phyloP scores from a whole-genome alignment of 2,113 vertebrate genomes.

The Antechinus flavipes region DNA sequence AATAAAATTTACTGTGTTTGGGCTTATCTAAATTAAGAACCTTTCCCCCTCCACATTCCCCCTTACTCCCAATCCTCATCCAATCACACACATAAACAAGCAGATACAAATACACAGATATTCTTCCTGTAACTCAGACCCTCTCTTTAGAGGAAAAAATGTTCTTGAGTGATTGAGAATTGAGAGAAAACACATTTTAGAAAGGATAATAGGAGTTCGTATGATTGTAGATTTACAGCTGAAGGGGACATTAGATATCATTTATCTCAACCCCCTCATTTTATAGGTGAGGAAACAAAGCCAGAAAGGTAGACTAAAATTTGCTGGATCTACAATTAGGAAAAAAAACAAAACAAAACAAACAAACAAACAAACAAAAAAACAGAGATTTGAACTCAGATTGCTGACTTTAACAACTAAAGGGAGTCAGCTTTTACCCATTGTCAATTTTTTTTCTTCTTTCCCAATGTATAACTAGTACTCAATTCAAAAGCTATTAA shows the following conservation, averaged over 20 bases:
- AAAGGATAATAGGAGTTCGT: background rate
- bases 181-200: background rate
- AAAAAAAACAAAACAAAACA: background rate
- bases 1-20: slow-evolving; percentile 28
- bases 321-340: too few species aligned
- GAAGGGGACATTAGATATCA: background rate
- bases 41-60: background rate
- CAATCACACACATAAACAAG: background rate
- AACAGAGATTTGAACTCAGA: background rate
- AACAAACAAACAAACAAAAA: too few species aligned
- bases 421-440: background rate
- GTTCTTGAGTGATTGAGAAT: background rate
- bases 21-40: slow-evolving; percentile 32
- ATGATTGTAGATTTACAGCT: background rate
- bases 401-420: background rate
- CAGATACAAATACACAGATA: background rate
- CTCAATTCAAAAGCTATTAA: background rate
- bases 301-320: background rate
- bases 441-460: background rate
- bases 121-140: slow-evolving; percentile 17
- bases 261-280: background rate
- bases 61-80: background rate
- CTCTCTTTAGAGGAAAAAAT: slow-evolving; percentile 47
- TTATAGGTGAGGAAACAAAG: background rate
- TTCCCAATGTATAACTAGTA: background rate